Percentiles rank a stretch among this genome's conserved stretches.
Evolutionary conservation across 1,140 invertebrate genomes (phyloP).

Genomic region (Bathynomus jamesi): DNA sequence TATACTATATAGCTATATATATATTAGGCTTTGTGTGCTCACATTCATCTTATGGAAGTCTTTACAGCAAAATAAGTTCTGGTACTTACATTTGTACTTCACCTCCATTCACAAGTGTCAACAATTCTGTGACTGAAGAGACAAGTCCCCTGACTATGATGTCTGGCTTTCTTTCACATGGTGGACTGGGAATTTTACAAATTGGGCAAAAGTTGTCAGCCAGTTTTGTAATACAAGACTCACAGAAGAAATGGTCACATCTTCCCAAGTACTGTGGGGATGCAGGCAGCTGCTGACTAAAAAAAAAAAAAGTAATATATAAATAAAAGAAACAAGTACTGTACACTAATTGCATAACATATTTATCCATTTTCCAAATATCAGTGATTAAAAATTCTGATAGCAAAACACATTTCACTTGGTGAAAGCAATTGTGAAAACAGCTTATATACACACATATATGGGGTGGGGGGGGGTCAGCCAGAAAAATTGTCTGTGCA

Average conservation of each 20-base stretch:
- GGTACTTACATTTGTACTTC: slow-evolving; percentile 5
- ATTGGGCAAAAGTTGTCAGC: slow-evolving; percentile 10
- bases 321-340: neutral
- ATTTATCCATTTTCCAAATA: no score
- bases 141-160: slow-evolving; percentile 15
- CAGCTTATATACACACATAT: no score
- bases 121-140: slow-evolving; percentile 3
- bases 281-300: slow-evolving; percentile 5
- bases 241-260: slow-evolving; percentile 29
- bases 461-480: no score
- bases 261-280: slow-evolving; percentile 14
- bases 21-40: no score
- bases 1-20: no score
- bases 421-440: no score
- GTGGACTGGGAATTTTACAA: slow-evolving; percentile 21
- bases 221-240: slow-evolving; percentile 3
- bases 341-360: no score
- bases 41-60: no score
- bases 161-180: slow-evolving; percentile 23
- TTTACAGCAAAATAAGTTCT: no score
- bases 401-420: no score
- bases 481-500: no score
- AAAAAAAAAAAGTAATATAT: slow-evolving; percentile 5
- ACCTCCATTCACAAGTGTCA: slow-evolving; percentile 7
- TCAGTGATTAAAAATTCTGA: no score